Evolutionary conservation across 2,888 invertebrate species (phyloP).

Genomic region (Schizaphis graminum): DNA sequence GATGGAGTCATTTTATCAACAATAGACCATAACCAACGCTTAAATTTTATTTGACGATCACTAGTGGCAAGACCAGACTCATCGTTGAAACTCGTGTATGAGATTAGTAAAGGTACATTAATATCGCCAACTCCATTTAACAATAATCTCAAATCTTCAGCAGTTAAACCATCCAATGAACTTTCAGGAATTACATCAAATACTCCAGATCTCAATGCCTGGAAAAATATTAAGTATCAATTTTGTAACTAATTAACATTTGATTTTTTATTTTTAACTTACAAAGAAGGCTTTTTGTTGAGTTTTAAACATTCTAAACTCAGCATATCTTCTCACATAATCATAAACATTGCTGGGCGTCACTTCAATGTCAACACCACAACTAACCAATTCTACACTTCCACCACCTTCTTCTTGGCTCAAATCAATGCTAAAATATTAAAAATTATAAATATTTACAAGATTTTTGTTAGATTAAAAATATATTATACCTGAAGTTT

Average conservation of each 20-base stretch:
- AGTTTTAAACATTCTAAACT: conserved; percentile 92
- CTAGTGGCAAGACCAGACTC: conserved; percentile 81
- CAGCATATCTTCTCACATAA: conserved; percentile 96
- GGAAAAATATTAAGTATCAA: background rate
- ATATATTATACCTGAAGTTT: conserved; percentile 83
- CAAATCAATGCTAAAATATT: conserved; percentile 84
- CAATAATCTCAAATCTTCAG: conserved; percentile 94
- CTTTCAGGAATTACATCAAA: conserved; percentile 95
- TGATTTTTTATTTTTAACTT: conserved; percentile 69
- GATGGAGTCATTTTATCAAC: conserved; percentile 97
- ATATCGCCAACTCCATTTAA: conserved; percentile 98
- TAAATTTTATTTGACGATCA: conserved; percentile 90
- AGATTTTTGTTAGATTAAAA: background rate
- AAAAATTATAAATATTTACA: conserved; percentile 14
- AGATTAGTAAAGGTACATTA: conserved; percentile 93
- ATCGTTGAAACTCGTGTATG: conserved; percentile 98
- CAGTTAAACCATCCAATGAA: conserved; percentile 90
- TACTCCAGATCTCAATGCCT: conserved; percentile 93
- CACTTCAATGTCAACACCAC: conserved; percentile 92
- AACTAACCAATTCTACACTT: conserved; percentile 88
- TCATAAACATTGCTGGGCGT: conserved; percentile 94
- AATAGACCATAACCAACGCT: conserved; percentile 99
- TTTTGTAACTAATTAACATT: background rate
- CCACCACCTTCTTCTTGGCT: conserved; percentile 94
- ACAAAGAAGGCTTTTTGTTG: conserved; percentile 95